A percentile compares a stretch with the other conserved stretches of the same genome.
These are phyloP conservation scores for Phalanger gymnotis DNA, from an alignment of 2,797 vertebrate species.

Conservation along the genomic window DNA sequence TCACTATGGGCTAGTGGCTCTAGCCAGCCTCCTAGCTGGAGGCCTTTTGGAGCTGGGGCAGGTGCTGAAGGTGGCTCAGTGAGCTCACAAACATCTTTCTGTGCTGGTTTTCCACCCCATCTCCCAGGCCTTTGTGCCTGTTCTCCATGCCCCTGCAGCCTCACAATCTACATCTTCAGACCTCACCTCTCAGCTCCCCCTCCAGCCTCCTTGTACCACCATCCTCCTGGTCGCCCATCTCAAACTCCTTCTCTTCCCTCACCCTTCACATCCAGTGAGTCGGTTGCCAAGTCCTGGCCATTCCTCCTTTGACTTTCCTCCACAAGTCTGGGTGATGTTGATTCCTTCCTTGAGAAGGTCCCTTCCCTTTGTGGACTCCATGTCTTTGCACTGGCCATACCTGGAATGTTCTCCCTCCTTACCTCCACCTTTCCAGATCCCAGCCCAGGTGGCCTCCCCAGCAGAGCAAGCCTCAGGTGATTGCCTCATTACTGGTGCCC, in stretches of 20 bases:
- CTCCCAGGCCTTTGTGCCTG: not conserved
- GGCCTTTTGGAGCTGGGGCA: not conserved
- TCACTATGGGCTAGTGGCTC: not conserved
- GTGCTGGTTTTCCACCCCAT: not conserved
- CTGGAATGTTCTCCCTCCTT: not conserved
- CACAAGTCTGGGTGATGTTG: not conserved
- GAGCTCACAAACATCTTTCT: not conserved
- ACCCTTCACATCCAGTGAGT: not conserved
- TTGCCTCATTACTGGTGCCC: not conserved
- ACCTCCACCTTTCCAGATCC: not conserved
- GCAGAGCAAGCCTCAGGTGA: not conserved
- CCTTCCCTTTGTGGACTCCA: not conserved
- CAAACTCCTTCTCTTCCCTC: not conserved
- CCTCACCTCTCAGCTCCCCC: not conserved
- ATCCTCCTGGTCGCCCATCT: not conserved
- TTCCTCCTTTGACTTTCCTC: not conserved
- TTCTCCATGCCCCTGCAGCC: not conserved
- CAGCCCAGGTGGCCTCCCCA: not conserved
- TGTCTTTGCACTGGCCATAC: not conserved
- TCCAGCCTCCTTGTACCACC: not conserved
- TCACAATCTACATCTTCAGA: not conserved
- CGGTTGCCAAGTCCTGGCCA: not conserved
- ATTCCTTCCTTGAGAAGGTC: not conserved
- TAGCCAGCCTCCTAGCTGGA: not conserved
- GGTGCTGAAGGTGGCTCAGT: not conserved